A percentile compares a stretch with the other conserved stretches of the same genome.
Evolutionary conservation across 2,113 vertebrate genomes (phyloP).

Genomic region (Cercocebus atys): DNA sequence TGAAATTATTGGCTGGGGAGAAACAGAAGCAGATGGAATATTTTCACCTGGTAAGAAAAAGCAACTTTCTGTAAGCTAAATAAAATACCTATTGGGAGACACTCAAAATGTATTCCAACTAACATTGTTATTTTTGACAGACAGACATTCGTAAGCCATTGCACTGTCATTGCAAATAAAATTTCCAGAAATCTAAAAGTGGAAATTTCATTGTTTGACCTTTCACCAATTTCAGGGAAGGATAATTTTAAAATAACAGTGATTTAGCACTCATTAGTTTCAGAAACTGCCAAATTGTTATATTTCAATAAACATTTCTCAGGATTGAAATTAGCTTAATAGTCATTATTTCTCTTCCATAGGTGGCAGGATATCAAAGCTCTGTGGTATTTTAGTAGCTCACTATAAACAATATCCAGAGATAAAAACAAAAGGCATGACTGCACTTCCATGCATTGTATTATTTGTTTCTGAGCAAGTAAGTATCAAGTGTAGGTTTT

Average conservation of each 20-base stretch:
- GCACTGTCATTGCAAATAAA: neutral
- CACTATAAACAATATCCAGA: conserved; percentile 83
- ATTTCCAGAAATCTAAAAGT: neutral
- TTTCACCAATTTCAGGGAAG: neutral
- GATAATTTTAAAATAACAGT: neutral
- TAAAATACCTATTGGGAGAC: neutral
- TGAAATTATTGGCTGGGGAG: conserved; percentile 81
- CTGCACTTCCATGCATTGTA: conserved; percentile 74
- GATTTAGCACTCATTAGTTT: neutral
- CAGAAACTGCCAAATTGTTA: neutral
- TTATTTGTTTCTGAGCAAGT: conserved; percentile 87
- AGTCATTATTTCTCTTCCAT: neutral
- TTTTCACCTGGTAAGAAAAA: conserved; percentile 83
- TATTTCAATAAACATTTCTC: neutral
- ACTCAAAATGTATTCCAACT: neutral
- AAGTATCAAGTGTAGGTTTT: conserved; percentile 55
- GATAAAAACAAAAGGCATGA: conserved; percentile 84
- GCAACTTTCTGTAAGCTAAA: neutral
- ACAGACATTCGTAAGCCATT: neutral
- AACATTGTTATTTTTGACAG: neutral
- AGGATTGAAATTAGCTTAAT: neutral
- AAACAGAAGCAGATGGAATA: conserved; percentile 82
- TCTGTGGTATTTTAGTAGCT: conserved; percentile 83
- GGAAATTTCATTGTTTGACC: neutral
- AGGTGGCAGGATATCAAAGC: conserved; percentile 85